Conservation (phyloP, 92 coral and sea anemone species). For the Metridium senile region DNA sequence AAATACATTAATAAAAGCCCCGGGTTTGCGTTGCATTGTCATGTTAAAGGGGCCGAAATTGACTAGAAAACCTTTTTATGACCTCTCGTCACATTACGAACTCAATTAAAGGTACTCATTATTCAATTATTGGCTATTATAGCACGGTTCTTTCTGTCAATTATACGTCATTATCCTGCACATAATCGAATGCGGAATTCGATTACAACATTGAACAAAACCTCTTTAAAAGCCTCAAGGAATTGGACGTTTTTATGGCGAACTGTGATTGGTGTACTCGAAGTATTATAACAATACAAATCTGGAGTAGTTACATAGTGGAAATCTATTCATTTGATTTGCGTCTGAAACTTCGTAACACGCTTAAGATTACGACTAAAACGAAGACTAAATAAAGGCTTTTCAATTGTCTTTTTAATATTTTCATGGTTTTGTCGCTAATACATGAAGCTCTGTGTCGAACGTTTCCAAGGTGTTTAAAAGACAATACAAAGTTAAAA, state of each 20-base stretch:
- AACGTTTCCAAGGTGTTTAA: slow-evolving; percentile 6
- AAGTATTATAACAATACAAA: slow-evolving; percentile 13
- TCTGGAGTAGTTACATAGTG: slow-evolving; percentile 18
- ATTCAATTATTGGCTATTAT: slow-evolving; percentile 92
- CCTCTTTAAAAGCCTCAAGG: slow-evolving; percentile 46
- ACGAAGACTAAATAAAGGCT: background rate
- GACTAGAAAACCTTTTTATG: slow-evolving; percentile 38
- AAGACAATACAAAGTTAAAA: slow-evolving; percentile 16
- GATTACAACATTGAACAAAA: slow-evolving; percentile 68
- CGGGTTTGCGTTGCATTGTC: slow-evolving; percentile 43
- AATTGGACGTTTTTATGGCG: slow-evolving; percentile 37
- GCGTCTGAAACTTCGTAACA: slow-evolving; percentile 5
- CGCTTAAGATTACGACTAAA: background rate
- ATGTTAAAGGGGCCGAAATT: slow-evolving; percentile 44
- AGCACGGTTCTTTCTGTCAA: slow-evolving; percentile 89
- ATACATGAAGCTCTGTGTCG: background rate
- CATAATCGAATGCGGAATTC: slow-evolving; percentile 99
- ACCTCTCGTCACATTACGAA: slow-evolving; percentile 56
- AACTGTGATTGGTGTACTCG: slow-evolving; percentile 26
- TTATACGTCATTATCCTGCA: slow-evolving; percentile 89
- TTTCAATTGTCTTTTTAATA: background rate
- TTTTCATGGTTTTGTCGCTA: background rate
- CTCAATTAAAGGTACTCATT: slow-evolving; percentile 87
- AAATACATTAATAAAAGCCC: slow-evolving; percentile 51
- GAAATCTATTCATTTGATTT: slow-evolving; percentile 15